Evolutionary conservation across 2,797 vertebrate species (phyloP).

Genomic region (Fistularia commersonii): DNA sequence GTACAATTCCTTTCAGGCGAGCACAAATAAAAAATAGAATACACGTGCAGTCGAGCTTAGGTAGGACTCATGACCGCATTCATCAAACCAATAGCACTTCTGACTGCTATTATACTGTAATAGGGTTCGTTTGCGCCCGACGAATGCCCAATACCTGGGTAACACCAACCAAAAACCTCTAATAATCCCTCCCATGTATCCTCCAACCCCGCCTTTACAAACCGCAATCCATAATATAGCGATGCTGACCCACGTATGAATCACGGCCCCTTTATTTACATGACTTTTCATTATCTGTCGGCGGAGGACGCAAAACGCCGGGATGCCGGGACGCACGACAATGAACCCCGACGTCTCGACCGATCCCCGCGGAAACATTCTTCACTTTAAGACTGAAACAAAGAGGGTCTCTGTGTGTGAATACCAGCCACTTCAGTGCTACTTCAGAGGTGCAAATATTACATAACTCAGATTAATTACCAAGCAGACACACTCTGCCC

Average conservation of each 20-base stretch:
- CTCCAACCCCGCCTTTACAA: conserved; percentile 49
- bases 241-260: conserved; percentile 40
- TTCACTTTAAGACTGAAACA: conserved; percentile 31
- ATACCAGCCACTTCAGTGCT: conserved; percentile 31
- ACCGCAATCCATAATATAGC: conserved; percentile 48
- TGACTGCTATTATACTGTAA: neutral
- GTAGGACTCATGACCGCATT: no score
- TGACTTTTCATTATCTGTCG: conserved; percentile 39
- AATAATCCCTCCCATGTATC: conserved; percentile 33
- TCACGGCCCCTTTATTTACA: conserved; percentile 41
- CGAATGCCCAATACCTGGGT: conserved; percentile 24
- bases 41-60: no score
- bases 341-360: conserved; percentile 16
- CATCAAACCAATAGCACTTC: no score
- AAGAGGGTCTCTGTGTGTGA: conserved; percentile 33
- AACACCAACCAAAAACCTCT: conserved; percentile 19
- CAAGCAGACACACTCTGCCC: conserved; percentile 31
- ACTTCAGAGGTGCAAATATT: conserved; percentile 46
- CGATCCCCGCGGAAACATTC: conserved; percentile 20
- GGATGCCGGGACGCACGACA: conserved; percentile 4
- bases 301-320: neutral
- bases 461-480: conserved; percentile 65
- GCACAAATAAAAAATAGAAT: no score
- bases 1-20: no score
- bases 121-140: neutral